Percentiles rank a stretch among this genome's conserved stretches.
Conservation (phyloP, 1,140 invertebrate species). For the Cepaea nemoralis region DNA sequence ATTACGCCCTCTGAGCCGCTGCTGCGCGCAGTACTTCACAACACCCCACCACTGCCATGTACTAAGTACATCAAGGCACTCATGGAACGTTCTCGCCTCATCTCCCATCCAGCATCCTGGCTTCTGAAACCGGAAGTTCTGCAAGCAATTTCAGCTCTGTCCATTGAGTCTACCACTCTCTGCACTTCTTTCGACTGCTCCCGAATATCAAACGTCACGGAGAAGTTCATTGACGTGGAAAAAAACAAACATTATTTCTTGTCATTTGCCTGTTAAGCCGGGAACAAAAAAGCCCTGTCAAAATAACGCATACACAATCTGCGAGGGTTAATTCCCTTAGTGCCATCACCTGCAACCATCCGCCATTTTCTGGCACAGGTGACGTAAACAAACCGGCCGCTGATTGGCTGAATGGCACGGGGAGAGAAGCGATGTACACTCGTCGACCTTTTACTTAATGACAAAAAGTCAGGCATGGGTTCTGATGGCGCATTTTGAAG, state of each 20-base stretch:
- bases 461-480: slow-evolving; percentile 14
- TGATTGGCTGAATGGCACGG: slow-evolving; percentile 21
- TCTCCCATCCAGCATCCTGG: background rate
- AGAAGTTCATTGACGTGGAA: slow-evolving; percentile 1
- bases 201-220: slow-evolving; percentile 12
- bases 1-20: too few relatives aligned
- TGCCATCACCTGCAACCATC: background rate
- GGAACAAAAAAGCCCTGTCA: slow-evolving; percentile 18
- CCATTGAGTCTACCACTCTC: background rate
- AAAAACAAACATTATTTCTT: slow-evolving; percentile 33
- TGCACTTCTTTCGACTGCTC: background rate
- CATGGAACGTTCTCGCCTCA: background rate
- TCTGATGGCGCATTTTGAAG: slow-evolving; percentile 16
- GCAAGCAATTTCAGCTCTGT: background rate
- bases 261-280: background rate
- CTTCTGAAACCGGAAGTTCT: slow-evolving; percentile 6
- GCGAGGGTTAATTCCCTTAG: slow-evolving; percentile 24
- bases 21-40: too few relatives aligned
- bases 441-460: slow-evolving; percentile 10
- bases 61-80: background rate
- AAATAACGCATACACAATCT: slow-evolving; percentile 18
- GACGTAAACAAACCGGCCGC: slow-evolving; percentile 21
- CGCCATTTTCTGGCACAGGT: slow-evolving; percentile 26
- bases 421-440: slow-evolving; percentile 27
- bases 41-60: too few relatives aligned